Evolutionary conservation across 2,797 vertebrate genomes (phyloP).

Genomic region (Macropodus opercularis): DNA sequence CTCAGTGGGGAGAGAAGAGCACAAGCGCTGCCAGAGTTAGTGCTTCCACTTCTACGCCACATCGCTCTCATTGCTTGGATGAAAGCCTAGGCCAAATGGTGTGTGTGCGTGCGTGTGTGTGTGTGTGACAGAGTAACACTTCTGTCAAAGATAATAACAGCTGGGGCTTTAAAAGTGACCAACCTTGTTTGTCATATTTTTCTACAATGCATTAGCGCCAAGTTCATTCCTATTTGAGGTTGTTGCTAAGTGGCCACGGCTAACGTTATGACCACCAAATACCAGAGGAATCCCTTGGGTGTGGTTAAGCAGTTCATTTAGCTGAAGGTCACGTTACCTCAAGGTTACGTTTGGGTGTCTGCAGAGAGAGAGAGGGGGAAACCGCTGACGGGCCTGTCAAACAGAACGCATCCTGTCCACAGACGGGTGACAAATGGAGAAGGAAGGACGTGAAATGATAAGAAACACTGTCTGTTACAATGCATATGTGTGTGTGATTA

Average conservation of each 20-base stretch:
- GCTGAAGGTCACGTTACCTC: constrained; percentile 70
- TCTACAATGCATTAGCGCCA: constrained; percentile 12
- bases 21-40: constrained; percentile 53
- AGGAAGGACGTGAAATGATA: constrained; percentile 28
- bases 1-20: constrained; percentile 52
- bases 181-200: constrained; percentile 37
- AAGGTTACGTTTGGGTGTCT: constrained; percentile 71
- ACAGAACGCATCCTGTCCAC: constrained; percentile 44
- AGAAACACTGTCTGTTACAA: constrained; percentile 31
- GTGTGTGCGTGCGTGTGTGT: constrained; percentile 19
- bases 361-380: constrained; percentile 41
- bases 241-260: constrained; percentile 23
- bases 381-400: constrained; percentile 62
- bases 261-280: constrained; percentile 46
- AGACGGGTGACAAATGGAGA: constrained; percentile 39
- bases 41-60: constrained; percentile 54
- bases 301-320: constrained; percentile 68
- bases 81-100: constrained; percentile 57
- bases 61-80: constrained; percentile 63
- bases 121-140: constrained; percentile 16
- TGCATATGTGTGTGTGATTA: constrained; percentile 2
- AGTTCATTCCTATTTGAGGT: constrained; percentile 25
- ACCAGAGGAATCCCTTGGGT: constrained; percentile 54
- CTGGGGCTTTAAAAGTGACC: constrained; percentile 54
- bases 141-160: constrained; percentile 51